Base-by-base conservation (phyloP, 2,797 vertebrate species). In the Dendrocincla tyrannina region DNA sequence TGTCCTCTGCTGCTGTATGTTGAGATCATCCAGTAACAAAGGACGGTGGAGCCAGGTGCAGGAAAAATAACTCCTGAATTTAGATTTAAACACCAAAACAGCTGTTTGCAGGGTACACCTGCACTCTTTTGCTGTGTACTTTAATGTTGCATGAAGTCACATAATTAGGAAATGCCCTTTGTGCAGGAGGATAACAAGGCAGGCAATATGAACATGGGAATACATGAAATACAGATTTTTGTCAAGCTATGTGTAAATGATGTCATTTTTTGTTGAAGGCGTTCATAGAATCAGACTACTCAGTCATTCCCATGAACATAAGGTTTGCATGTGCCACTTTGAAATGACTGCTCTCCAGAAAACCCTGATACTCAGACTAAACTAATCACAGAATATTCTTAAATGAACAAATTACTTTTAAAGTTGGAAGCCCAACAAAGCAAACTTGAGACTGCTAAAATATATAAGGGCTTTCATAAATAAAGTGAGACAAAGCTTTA, bases 381-480 rank as follows among this genome's bases (percentile, higher is more conserved):
- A 91, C 69, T 78, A 64, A 92, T 70, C 2, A 1, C 27, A 49
- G 41, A 70, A 50, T 58, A 70, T 76, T 85, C 81, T 74, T 89
- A 82, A 89, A 89, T 77, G 27, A 89, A 89, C 64, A 89, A 92
- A 92, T 93, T 77, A 30, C 53, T 70, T 94, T 85, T 91, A 58
- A 94, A 87, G 72, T 80, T 88, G 78, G 19, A 93, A 92, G 81
- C 72, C 75, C 72, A 89, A 85, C 84, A 88, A 96, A 96, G 78
- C 74, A 50, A 92, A 85, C 81, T 62, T 72, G 88, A 94, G 88
- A 77, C 93, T 76, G 25, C 80, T 89, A 91, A 85, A 94, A 92
- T 94, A 85, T 82, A 37, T 93, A 67, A 76, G 70, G 28, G 32
- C 77, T 89, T 95, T 94, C 59, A 67, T 88, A 91, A 95, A 88